These are phyloP conservation scores for Drosophila pseudotakahashii DNA, from an alignment of 2,888 invertebrate genomes.

Conservation along the genomic window DNA sequence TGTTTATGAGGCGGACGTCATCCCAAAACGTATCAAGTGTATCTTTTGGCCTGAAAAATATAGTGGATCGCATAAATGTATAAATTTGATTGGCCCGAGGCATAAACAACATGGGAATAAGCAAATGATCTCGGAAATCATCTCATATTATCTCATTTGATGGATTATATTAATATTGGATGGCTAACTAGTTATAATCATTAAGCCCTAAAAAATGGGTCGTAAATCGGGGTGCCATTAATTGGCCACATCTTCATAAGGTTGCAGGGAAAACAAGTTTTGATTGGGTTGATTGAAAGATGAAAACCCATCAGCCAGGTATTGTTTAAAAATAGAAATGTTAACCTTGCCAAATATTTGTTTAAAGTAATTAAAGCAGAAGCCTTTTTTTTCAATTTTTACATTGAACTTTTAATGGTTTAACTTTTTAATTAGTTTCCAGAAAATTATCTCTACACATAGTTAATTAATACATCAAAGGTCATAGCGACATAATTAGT, in stretches of 20 bases:
- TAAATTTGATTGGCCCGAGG: constrained; percentile 30
- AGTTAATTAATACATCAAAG: neutral
- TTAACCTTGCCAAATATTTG: neutral
- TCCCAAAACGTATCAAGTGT: constrained; percentile 41
- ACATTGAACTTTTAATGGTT: neutral
- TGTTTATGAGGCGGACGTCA: constrained; percentile 58
- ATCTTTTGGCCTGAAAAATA: constrained; percentile 32
- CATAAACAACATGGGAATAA: constrained; percentile 26
- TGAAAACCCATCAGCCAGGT: constrained; percentile 4
- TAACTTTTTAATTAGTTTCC: neutral
- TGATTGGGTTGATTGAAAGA: constrained; percentile 12
- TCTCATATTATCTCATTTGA: constrained; percentile 23
- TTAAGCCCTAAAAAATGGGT: constrained; percentile 23
- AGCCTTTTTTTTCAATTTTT: neutral
- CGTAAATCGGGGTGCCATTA: constrained; percentile 28
- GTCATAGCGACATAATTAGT: no score
- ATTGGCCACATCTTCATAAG: constrained; percentile 28
- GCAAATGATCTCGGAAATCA: constrained; percentile 31
- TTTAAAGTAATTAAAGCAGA: neutral
- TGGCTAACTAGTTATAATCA: constrained; percentile 27
- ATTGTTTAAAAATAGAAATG: constrained; percentile 5
- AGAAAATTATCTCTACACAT: neutral
- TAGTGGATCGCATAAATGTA: constrained; percentile 43
- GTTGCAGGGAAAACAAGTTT: constrained; percentile 11
- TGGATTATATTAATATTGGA: constrained; percentile 20